These are phyloP conservation scores for Thalassoma bifasciatum DNA, from an alignment of 2,113 vertebrate genomes.

Conservation along the genomic window DNA sequence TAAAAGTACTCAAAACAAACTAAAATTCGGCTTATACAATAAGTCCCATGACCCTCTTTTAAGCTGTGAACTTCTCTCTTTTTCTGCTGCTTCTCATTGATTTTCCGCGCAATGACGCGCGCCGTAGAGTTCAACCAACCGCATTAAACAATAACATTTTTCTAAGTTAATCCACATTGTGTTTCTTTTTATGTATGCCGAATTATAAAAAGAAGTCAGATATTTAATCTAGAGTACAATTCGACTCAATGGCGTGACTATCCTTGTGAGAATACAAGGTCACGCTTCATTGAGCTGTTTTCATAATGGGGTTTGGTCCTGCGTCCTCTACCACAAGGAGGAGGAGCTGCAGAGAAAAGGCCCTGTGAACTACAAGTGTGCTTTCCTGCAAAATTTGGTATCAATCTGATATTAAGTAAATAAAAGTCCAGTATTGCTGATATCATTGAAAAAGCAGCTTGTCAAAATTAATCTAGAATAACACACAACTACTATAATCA, in stretches of 20 bases:
- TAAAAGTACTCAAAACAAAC: accelerated
- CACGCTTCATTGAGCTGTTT: neutral
- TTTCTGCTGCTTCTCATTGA: neutral
- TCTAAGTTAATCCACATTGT: neutral
- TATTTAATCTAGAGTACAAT: neutral
- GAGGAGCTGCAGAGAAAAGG: neutral
- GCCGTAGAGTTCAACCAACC: neutral
- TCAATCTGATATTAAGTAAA: no score
- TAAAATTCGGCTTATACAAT: neutral
- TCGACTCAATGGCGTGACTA: accelerated
- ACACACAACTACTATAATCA: no score
- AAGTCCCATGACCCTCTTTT: neutral
- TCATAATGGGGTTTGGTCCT: neutral
- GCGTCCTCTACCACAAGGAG: neutral
- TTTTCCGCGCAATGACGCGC: neutral
- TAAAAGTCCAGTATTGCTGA: no score
- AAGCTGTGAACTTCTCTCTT: neutral
- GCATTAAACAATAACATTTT: neutral
- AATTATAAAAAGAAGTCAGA: neutral
- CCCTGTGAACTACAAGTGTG: neutral
- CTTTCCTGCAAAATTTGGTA: no score
- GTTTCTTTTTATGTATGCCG: neutral
- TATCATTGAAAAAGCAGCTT: no score
- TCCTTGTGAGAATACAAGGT: neutral
- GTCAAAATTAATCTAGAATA: no score